These are phyloP conservation scores for Tragelaphus strepsiceros DNA, from an alignment of 2,113 vertebrate genomes.

Conservation along the genomic window DNA sequence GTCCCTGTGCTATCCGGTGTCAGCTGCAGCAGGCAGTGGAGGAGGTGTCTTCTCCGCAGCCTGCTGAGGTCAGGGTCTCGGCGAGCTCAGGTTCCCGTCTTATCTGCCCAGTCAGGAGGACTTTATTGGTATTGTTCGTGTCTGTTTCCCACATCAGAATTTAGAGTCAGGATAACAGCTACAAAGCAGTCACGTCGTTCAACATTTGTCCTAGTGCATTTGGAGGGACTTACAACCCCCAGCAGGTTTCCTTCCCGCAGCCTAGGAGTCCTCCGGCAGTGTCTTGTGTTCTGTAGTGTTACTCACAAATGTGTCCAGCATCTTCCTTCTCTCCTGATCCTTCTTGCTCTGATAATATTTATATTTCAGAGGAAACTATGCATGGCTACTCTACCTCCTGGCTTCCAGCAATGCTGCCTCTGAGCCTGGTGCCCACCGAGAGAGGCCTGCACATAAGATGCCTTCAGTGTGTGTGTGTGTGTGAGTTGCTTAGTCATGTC, in stretches of 20 bases:
- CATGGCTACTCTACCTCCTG: too few species aligned
- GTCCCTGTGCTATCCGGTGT: not conserved
- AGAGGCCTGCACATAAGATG: not conserved
- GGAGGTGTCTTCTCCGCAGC: not conserved
- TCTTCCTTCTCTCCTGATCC: not conserved
- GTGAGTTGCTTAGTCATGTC: not conserved
- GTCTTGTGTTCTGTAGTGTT: not conserved
- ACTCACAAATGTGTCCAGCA: not conserved
- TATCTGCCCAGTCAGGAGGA: not conserved
- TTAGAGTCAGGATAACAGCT: not conserved
- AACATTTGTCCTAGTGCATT: not conserved
- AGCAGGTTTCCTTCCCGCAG: not conserved
- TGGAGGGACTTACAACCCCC: not conserved
- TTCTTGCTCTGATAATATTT: not conserved
- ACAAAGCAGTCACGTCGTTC: not conserved
- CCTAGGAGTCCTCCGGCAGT: not conserved
- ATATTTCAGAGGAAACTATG: not conserved
- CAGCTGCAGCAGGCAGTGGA: not conserved
- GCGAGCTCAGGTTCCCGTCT: constrained; percentile 22
- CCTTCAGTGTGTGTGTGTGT: not conserved
- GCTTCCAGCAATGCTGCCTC: not conserved
- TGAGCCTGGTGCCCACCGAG: not conserved
- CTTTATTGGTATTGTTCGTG: constrained; percentile 7
- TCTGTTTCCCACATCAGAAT: not conserved
- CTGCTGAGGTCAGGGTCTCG: not conserved